Base-by-base conservation (phyloP, 2,113 vertebrate species). In the Vicugna pacos region DNA sequence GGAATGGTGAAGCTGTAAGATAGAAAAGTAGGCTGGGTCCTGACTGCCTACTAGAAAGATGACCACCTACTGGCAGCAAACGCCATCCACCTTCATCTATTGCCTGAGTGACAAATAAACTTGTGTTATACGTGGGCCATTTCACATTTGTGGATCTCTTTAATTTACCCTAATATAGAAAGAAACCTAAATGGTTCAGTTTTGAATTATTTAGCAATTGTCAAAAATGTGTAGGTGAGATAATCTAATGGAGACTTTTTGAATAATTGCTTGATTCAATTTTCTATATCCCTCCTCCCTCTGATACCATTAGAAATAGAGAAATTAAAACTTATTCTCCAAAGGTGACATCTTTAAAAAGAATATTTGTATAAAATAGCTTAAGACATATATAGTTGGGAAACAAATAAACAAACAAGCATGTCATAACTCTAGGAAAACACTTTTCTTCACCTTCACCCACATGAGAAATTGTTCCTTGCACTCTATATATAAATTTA, bases 401-500 rank as follows among this genome's bases (percentile, higher is more conserved):
- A 50, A 95, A 46, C 7, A 56, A 38, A 17, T 17, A 62, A 42
- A 17, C 22, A 62, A 42, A 30, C 26, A 85, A 42, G 1, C 15
- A 94, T 38, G 12, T 77, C 67, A 8, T 69, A 91, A 82, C 14
- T 87, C 52, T 38, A 67, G 24, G 35, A 69, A 96, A 76, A 50
- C 19, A 83, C 15, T 62, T 91, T 72, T 88, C 22, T 76, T 85
- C 38, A 72, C 15, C 89, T 65, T 89, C 42, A 96, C 30, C n/a
- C 17, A 62, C 73, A 73, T 88, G 65, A 91, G 38, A 93, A 94
- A 95, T 93, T 91, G 42, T 72, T 91, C 30, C 87, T 75, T 35
- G 1, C 13, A 76, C 16, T 91, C 24, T 91, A 8, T 4, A 46
- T 75, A 73, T 67, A 88, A 77, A 64, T 90, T 65, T 92, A 75